Percentiles rank a stretch among this genome's conserved stretches.
Conservation (phyloP, 2,113 vertebrate genomes). For the Platanista minor region DNA sequence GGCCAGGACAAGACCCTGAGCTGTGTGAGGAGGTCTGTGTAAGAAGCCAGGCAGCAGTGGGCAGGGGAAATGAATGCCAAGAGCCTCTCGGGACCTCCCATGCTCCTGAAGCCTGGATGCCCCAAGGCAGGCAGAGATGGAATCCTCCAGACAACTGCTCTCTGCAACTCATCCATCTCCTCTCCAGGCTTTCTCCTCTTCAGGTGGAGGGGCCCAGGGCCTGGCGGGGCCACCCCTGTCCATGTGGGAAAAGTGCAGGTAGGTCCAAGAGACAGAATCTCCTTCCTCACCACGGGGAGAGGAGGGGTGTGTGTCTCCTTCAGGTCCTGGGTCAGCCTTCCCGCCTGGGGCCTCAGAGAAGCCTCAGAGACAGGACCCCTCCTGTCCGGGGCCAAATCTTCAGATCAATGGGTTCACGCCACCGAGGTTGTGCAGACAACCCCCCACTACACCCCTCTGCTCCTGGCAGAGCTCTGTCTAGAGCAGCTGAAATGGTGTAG, state of each 20-base stretch:
- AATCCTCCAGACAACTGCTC: neutral
- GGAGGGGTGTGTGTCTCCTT: neutral
- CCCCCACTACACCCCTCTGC: rapidly evolving
- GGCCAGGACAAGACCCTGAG: neutral
- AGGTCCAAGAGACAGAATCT: neutral
- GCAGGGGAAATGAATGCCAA: neutral
- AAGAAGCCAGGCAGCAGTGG: neutral
- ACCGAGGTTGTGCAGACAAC: neutral
- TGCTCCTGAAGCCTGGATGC: neutral
- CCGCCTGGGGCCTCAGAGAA: neutral
- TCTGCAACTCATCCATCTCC: neutral
- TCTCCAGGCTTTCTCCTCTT: neutral
- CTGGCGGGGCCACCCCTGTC: neutral
- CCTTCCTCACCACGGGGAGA: neutral
- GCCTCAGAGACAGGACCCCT: neutral
- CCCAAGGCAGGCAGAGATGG: neutral
- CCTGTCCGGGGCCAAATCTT: neutral
- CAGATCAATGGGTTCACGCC: neutral
- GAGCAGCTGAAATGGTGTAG: neutral
- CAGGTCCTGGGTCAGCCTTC: neutral
- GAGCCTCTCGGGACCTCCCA: neutral
- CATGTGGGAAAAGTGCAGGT: neutral
- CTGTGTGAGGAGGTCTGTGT: too few relatives aligned
- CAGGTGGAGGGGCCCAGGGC: neutral
- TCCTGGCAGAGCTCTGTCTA: too few relatives aligned